Conservation (phyloP, 2,888 invertebrate genomes). For the Microdon myrmicae region DNA sequence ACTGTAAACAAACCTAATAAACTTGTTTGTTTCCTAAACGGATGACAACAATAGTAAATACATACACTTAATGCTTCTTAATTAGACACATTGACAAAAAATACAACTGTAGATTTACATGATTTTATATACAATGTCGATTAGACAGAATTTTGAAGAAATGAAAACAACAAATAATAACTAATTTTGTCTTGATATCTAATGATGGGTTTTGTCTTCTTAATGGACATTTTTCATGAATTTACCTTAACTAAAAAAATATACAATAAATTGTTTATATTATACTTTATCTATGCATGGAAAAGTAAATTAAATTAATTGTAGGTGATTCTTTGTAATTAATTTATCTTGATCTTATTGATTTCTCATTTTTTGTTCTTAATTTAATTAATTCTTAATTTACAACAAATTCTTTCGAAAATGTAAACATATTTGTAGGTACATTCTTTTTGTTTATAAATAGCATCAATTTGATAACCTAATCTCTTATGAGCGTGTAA, state of each 20-base stretch:
- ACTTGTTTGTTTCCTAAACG: no score
- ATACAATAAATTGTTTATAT: constrained; percentile 8
- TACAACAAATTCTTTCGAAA: constrained; percentile 42
- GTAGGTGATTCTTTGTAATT: constrained; percentile 21
- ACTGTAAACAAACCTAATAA: no score
- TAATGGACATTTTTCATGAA: constrained; percentile 40
- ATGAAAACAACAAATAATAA: no score
- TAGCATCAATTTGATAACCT: constrained; percentile 44
- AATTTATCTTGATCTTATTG: constrained; percentile 2
- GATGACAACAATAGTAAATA: no score
- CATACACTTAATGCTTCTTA: no score
- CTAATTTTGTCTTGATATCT: no score
- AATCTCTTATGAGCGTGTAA: constrained; percentile 29
- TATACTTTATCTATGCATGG: constrained; percentile 5
- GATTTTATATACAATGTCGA: no score
- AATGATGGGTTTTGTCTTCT: no score
- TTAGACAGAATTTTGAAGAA: no score
- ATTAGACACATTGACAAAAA: no score
- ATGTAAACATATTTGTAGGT: constrained; percentile 43
- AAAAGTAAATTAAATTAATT: constrained; percentile 18
- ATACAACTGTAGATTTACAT: no score
- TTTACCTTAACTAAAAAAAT: constrained; percentile 44
- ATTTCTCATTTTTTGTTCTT: constrained; percentile 11
- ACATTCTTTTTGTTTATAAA: constrained; percentile 45
- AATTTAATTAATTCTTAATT: constrained; percentile 21